Evolutionary conservation across 2,797 vertebrate species (phyloP), one percentile per base, ranked within the genome.

Genomic region (Loris lydekkerianus): DNA sequence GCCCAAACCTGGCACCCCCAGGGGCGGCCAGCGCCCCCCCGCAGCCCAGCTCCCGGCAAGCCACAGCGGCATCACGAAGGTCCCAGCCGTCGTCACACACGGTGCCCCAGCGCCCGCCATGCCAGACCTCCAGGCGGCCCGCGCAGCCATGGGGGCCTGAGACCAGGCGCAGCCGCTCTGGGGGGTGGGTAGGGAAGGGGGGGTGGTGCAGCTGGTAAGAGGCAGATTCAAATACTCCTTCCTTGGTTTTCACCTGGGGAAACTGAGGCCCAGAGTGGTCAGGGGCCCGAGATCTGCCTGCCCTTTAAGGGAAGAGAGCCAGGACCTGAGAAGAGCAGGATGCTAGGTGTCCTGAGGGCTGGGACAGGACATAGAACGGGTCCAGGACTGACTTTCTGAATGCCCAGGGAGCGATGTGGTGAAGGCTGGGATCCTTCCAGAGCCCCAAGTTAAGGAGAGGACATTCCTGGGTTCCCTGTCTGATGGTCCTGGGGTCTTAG

Each of bases 71-170:
- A 0, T 98, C 98, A 0, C 0, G 43, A 67, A 96, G 61, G 84
- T 98, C 97, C 98, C 98, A 98, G 9, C 13, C 29, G 0, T 98
- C 98, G 0, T 98, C 98, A 0, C 98, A 98, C 94, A 98, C 98
- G 0, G 98, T 97, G 0, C 98, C 98, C 98, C 98, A 98, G 10
- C 93, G 80, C 17, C 92, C 84, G 0, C 95, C 80, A 0, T 98
- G 97, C 95, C 94, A 94, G 81, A 98, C 34, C 88, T 98, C 98
- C 96, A 98, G 97, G 1, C 98, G 98, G 67, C 98, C 98, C 0
- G 98, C 95, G 0, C 98, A 98, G 27, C 69, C 0, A 0, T 98
- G 97, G 34, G 96, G 96, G 6, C 98, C 97, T 0, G 93, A 91
- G 0, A 46, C 86, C 73, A 98, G 97, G 2, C 97, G 97, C 77